These are phyloP conservation scores for Ageneiosus marmoratus DNA, from an alignment of 2,113 vertebrate genomes.

Conservation along the genomic window DNA sequence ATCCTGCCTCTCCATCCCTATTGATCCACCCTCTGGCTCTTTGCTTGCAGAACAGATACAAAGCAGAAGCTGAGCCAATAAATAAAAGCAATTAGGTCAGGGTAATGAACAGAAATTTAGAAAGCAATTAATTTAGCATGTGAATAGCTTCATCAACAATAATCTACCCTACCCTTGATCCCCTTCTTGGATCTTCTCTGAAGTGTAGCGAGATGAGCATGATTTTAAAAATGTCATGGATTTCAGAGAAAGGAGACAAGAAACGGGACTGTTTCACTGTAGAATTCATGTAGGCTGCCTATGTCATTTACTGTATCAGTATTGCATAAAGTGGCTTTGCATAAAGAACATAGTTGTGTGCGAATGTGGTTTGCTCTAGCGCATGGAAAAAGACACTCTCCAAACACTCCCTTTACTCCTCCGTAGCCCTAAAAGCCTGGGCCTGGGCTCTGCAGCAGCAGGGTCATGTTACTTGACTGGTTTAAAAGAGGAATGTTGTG, in stretches of 20 bases:
- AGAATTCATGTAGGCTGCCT: neutral
- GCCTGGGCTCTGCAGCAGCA: neutral
- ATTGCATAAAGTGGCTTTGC: neutral
- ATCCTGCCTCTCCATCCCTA: neutral
- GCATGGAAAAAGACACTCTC: neutral
- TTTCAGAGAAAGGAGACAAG: conserved; percentile 25
- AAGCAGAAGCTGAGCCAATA: conserved; percentile 1
- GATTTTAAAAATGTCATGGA: neutral
- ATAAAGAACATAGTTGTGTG: neutral
- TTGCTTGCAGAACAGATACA: conserved; percentile 25
- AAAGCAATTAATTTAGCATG: neutral
- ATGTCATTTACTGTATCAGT: neutral
- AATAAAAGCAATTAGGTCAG: neutral
- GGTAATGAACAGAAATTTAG: neutral
- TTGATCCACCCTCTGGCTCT: conserved; percentile 15
- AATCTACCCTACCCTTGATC: neutral
- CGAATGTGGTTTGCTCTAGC: neutral
- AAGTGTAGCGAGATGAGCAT: neutral
- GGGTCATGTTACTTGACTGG: neutral
- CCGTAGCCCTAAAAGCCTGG: neutral
- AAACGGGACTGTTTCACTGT: conserved; percentile 2
- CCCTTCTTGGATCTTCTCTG: conserved; percentile 31
- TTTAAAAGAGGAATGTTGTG: neutral
- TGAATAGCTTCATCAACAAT: conserved; percentile 15
- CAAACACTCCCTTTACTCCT: conserved; percentile 15